A percentile compares a stretch with the other conserved stretches of the same genome.
Conservation (phyloP, 2,888 invertebrate genomes). For the Petrolisthes manimaculis region DNA sequence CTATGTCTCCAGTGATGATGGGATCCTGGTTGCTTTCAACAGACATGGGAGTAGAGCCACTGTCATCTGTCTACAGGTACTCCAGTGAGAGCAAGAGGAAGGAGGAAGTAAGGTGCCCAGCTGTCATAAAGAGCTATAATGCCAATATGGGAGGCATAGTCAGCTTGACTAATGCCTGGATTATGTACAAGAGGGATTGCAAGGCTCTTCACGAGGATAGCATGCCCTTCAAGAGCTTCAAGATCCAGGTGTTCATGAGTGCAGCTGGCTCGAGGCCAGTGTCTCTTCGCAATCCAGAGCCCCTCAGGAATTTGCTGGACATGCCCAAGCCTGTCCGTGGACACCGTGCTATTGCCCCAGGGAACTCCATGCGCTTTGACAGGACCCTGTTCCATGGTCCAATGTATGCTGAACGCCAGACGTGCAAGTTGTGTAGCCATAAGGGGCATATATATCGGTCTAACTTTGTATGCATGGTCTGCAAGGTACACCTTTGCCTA, state of each 20-base stretch:
- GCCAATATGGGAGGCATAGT: slow-evolving; percentile 44
- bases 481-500: slow-evolving; percentile 42
- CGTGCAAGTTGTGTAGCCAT: slow-evolving; percentile 42
- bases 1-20: slow-evolving; percentile 40
- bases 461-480: slow-evolving; percentile 33
- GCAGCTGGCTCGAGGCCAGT: too few relatives aligned
- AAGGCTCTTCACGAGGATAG: slow-evolving; percentile 1
- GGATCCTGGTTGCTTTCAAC: slow-evolving; percentile 45
- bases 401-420: slow-evolving; percentile 18
- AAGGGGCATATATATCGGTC: slow-evolving; percentile 21
- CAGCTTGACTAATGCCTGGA: slow-evolving; percentile 25
- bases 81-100: slow-evolving; percentile 27
- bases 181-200: slow-evolving; percentile 32
- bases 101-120: slow-evolving; percentile 1
- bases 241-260: slow-evolving; percentile 12
- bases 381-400: slow-evolving; percentile 30
- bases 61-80: slow-evolving; percentile 1
- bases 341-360: slow-evolving; percentile 13
- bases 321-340: not conserved
- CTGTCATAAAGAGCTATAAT: slow-evolving; percentile 37
- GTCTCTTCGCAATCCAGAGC: too few relatives aligned
- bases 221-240: slow-evolving; percentile 29
- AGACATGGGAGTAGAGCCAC: slow-evolving; percentile 34
- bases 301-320: too few relatives aligned
- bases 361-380: slow-evolving; percentile 22